Conservation (phyloP, 2,888 invertebrate genomes). For the Agonopterix arenella region DNA sequence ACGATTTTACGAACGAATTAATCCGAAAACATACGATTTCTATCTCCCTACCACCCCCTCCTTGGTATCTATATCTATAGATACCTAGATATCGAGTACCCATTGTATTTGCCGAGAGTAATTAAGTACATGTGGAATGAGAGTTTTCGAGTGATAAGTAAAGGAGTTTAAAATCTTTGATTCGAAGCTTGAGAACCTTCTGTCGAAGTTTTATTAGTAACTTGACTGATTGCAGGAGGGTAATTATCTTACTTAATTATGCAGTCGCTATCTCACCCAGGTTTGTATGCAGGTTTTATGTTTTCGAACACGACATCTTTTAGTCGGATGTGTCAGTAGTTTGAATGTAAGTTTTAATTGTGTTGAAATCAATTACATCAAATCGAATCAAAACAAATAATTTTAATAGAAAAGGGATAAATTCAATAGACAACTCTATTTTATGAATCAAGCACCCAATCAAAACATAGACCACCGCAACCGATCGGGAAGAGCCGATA, state of each 20-base stretch:
- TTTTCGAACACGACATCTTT: no score
- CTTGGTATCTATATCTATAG: conserved; percentile 26
- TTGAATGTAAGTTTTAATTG: no score
- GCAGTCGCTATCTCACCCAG: no score
- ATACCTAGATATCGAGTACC: conserved; percentile 38
- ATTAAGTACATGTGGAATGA: conserved; percentile 64
- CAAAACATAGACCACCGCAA: conserved; percentile 48
- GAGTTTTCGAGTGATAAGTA: conserved; percentile 19
- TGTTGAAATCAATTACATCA: neutral
- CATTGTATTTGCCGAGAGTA: conserved; percentile 68
- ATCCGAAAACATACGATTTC: conserved; percentile 75
- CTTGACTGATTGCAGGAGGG: no score
- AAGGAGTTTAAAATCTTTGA: conserved; percentile 34
- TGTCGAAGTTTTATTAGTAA: conserved; percentile 9
- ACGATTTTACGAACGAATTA: conserved; percentile 77
- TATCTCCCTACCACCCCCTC: conserved; percentile 61
- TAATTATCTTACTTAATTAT: no score
- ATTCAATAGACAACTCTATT: conserved; percentile 57
- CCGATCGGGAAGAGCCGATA: conserved; percentile 55
- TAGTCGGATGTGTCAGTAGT: no score
- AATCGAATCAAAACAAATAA: conserved; percentile 3
- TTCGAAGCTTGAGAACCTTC: conserved; percentile 15
- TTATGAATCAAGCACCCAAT: conserved; percentile 45
- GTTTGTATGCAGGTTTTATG: no score
- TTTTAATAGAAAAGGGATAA: conserved; percentile 13